A percentile compares a stretch with the other conserved stretches of the same genome.
Evolutionary conservation across 2,113 vertebrate genomes (phyloP).

Genomic region (Columbina picui): DNA sequence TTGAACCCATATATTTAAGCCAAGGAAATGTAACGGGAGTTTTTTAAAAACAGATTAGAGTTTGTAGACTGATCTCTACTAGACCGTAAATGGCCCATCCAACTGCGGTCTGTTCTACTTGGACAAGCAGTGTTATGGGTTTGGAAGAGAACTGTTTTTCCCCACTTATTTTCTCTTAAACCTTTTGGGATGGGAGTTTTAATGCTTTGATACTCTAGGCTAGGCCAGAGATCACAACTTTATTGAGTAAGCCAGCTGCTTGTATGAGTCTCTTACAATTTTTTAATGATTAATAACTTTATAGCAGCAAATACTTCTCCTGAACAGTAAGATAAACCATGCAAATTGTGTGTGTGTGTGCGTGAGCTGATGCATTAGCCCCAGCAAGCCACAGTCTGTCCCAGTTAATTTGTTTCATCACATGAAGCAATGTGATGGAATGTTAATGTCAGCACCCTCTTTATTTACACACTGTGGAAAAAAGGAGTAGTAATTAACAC

Average conservation of each 20-base stretch:
- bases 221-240: neutral
- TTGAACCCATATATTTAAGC: neutral
- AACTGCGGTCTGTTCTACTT: neutral
- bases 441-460: conserved; percentile 95
- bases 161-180: neutral
- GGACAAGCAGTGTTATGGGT: neutral
- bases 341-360: neutral
- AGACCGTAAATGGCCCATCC: neutral
- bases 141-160: neutral
- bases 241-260: neutral
- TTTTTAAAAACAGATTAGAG: neutral
- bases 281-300: neutral
- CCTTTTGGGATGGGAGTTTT: neutral
- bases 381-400: conserved; percentile 70
- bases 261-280: neutral
- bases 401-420: conserved; percentile 81
- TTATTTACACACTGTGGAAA: conserved; percentile 93
- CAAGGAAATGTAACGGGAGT: neutral
- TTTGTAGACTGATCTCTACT: neutral
- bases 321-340: neutral
- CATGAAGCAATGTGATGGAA: conserved; percentile 86
- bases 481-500: conserved; percentile 91
- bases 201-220: neutral
- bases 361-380: conserved; percentile 67
- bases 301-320: neutral